phyloP scores from a whole-genome alignment of 2,113 vertebrate genomes.

The Tangachromis dhanisi region DNA sequence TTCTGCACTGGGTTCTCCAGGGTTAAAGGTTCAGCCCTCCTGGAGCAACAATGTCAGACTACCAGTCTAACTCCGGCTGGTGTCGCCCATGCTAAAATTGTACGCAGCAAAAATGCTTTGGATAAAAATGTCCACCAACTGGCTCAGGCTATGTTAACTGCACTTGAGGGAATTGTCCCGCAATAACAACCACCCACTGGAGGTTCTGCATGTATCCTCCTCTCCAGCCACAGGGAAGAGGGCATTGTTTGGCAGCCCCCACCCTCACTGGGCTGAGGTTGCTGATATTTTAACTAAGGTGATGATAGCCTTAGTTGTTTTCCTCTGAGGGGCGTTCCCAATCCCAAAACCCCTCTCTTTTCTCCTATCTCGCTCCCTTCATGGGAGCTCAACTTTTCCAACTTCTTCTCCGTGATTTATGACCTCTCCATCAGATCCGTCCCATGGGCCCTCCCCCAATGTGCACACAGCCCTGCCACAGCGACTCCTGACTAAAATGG shows the following conservation, averaged over 20 bases:
- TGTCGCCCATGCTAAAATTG: conserved; percentile 39
- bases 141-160: conserved; percentile 42
- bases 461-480: conserved; percentile 23
- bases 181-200: conserved; percentile 38
- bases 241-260: conserved; percentile 35
- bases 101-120: not conserved
- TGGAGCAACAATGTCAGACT: not conserved
- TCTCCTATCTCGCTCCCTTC: conserved; percentile 26
- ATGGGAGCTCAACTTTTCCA: conserved; percentile 59
- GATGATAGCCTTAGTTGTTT: conserved; percentile 60
- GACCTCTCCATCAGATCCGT: conserved; percentile 55
- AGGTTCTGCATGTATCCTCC: conserved; percentile 29
- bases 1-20: not conserved
- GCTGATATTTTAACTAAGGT: conserved; percentile 59
- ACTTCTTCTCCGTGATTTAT: conserved; percentile 64
- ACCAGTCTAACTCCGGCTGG: not conserved
- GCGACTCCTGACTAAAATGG: conserved; percentile 60
- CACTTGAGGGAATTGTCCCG: conserved; percentile 44
- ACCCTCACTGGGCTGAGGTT: conserved; percentile 18
- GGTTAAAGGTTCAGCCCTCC: conserved; percentile 23
- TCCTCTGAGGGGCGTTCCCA: conserved; percentile 18
- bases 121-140: conserved; percentile 47
- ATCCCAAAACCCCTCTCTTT: not conserved
- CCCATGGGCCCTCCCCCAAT: conserved; percentile 31
- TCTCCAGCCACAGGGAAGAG: conserved; percentile 13